Percentiles rank a stretch among this genome's conserved stretches.
phyloP scores from a whole-genome alignment of 1,140 invertebrate genomes.

The Apis mellifera region DNA sequence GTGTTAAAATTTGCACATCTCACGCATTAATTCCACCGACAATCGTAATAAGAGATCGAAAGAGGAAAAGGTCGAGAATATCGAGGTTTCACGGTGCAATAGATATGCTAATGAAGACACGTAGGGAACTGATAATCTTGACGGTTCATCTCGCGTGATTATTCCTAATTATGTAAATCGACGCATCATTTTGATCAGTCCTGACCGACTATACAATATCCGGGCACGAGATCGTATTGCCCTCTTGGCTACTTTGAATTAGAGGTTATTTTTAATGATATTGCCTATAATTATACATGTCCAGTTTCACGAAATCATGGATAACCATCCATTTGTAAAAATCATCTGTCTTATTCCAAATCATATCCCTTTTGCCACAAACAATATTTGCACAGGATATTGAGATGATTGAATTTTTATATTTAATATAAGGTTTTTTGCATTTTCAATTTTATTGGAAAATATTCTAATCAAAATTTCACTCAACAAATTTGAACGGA shows the following conservation, averaged over 20 bases:
- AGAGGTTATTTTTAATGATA: slow-evolving; percentile 61
- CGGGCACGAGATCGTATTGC: slow-evolving; percentile 50
- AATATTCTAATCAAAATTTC: too few species aligned
- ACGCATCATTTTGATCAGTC: slow-evolving; percentile 50
- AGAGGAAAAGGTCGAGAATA: slow-evolving; percentile 2
- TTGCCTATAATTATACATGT: slow-evolving; percentile 53
- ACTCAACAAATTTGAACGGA: too few species aligned
- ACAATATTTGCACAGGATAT: too few species aligned
- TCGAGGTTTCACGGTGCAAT: slow-evolving; percentile 30
- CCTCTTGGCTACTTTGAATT: slow-evolving; percentile 47
- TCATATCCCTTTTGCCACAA: neutral
- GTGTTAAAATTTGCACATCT: neutral
- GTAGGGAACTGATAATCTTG: slow-evolving; percentile 57
- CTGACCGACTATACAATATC: slow-evolving; percentile 44
- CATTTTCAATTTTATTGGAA: too few species aligned
- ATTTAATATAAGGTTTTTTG: too few species aligned
- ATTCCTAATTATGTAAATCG: slow-evolving; percentile 66
- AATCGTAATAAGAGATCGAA: neutral
- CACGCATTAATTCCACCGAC: neutral
- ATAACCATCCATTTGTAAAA: neutral
- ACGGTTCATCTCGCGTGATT: slow-evolving; percentile 62
- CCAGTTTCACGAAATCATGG: slow-evolving; percentile 17
- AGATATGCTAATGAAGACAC: slow-evolving; percentile 61
- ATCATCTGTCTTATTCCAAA: neutral
- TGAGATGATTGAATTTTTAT: too few species aligned